Evolutionary conservation across 2,888 invertebrate genomes (phyloP).

Genomic region (Mimumesa dahlbomi): DNA sequence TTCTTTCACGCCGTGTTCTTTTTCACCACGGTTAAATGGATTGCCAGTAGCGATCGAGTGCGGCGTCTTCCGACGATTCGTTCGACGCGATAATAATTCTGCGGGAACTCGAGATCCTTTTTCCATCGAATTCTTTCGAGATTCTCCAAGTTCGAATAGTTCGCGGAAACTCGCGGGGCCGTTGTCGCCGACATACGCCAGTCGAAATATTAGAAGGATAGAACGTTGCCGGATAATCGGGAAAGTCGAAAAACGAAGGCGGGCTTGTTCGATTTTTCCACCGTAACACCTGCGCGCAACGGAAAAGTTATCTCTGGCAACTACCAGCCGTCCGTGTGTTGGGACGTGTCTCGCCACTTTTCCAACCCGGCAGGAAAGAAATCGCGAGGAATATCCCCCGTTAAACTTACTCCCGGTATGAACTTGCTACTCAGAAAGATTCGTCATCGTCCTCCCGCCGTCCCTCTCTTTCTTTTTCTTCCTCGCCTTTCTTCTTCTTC

Average conservation of each 20-base stretch:
- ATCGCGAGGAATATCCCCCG: conserved; percentile 54
- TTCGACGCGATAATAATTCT: too few species aligned
- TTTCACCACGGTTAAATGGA: neutral
- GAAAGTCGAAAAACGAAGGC: neutral
- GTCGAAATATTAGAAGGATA: too few species aligned
- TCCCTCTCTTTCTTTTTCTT: conserved; percentile 15
- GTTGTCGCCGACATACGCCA: too few species aligned
- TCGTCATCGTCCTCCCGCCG: conserved; percentile 59
- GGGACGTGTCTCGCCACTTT: conserved; percentile 33
- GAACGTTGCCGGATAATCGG: too few species aligned
- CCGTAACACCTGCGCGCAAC: conserved; percentile 57
- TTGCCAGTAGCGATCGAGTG: too few species aligned
- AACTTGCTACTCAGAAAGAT: conserved; percentile 63
- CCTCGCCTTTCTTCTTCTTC: conserved; percentile 27
- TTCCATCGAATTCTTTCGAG: too few species aligned
- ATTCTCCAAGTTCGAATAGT: too few species aligned
- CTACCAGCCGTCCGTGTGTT: too few species aligned
- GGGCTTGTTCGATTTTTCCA: conserved; percentile 41
- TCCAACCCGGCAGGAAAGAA: conserved; percentile 46
- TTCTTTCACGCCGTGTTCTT: too few species aligned
- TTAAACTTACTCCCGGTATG: conserved; percentile 57
- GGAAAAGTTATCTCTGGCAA: conserved; percentile 45
- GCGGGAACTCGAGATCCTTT: too few species aligned
- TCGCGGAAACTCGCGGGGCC: too few species aligned
- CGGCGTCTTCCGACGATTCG: too few species aligned